These are phyloP conservation scores for Neomonachus schauinslandi DNA, from an alignment of 2,113 vertebrate genomes.

Conservation along the genomic window DNA sequence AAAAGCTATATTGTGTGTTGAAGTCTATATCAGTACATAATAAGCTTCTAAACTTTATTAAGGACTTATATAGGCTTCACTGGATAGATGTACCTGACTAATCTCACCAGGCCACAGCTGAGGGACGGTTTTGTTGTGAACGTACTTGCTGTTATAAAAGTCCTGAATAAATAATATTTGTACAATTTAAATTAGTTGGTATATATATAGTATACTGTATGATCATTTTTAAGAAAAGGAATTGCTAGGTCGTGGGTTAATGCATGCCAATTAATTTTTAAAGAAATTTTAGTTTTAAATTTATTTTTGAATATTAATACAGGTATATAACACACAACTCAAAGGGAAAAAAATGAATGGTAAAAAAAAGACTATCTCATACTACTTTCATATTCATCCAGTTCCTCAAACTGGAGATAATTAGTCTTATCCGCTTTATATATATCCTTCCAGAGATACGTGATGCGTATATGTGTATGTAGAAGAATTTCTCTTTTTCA, in stretches of 20 bases:
- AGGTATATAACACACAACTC: background rate
- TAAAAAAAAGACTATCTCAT: background rate
- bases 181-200: background rate
- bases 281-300: background rate
- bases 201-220: too few species aligned
- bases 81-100: background rate
- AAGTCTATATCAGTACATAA: background rate
- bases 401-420: background rate
- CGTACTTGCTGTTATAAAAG: background rate
- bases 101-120: background rate
- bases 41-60: background rate
- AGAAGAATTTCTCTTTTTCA: background rate
- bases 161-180: background rate
- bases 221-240: background rate
- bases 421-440: background rate
- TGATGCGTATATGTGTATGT: background rate
- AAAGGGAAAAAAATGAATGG: background rate
- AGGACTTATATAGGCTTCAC: background rate
- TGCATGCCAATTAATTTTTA: background rate
- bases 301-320: background rate
- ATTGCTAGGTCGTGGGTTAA: background rate
- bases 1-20: background rate
- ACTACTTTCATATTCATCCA: background rate
- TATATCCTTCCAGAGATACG: background rate
- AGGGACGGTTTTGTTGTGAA: background rate